Evolutionary conservation across 2,113 vertebrate genomes (phyloP).

Genomic region (Passer montanus): DNA sequence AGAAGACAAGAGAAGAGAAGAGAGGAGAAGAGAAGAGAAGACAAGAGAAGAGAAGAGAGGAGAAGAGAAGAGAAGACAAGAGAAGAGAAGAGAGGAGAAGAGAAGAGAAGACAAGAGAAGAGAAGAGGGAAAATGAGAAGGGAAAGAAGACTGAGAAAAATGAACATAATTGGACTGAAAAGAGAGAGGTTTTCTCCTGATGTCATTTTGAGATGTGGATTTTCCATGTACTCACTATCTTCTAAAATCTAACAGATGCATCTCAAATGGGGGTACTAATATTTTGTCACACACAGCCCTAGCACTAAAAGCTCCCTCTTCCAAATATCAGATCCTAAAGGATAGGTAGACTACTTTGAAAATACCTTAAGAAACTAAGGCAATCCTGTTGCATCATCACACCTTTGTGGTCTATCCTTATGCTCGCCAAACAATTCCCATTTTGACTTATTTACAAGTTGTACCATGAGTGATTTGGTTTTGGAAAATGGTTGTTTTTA

Average conservation of each 20-base stretch:
- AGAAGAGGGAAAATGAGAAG: neutral
- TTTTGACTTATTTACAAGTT: neutral
- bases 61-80: neutral
- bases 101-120: neutral
- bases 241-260: neutral
- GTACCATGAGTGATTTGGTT: neutral
- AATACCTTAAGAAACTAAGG: neutral
- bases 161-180: neutral
- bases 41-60: neutral
- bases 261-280: neutral
- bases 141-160: neutral
- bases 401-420: neutral
- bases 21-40: too few species aligned
- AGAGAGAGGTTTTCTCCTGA: neutral
- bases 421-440: neutral
- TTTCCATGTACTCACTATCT: neutral
- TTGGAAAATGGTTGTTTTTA: neutral
- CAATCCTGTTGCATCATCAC: neutral
- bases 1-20: neutral
- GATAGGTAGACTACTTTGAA: neutral
- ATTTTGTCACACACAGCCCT: neutral
- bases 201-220: neutral
- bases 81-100: neutral
- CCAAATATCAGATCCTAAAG: neutral
- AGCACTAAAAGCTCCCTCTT: neutral